A percentile compares a stretch with the other conserved stretches of the same genome.
phyloP scores from a whole-genome alignment of 2,888 invertebrate genomes.

The Drosophila fulvimacula region DNA sequence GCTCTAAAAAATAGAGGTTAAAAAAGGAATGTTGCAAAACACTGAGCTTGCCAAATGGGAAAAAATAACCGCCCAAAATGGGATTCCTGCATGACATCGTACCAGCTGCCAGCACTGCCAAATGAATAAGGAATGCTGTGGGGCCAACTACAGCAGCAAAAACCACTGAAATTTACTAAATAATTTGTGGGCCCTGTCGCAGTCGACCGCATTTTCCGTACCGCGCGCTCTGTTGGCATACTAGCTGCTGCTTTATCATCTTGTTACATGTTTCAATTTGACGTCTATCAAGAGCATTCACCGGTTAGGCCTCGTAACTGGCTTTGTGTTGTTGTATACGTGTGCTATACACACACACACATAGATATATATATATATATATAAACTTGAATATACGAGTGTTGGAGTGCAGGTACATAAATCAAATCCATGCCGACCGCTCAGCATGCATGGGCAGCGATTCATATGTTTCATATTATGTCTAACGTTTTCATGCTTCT shows the following conservation, averaged over 20 bases:
- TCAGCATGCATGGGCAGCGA: slow-evolving; percentile 34
- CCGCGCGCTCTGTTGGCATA: background rate
- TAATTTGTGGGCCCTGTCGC: slow-evolving; percentile 66
- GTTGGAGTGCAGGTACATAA: slow-evolving; percentile 55
- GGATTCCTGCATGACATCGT: slow-evolving; percentile 67
- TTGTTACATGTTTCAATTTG: slow-evolving; percentile 76
- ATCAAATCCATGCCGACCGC: slow-evolving; percentile 66
- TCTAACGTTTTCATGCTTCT: slow-evolving; percentile 54
- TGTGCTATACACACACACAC: background rate
- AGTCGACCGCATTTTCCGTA: slow-evolving; percentile 7
- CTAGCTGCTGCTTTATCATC: slow-evolving; percentile 65
- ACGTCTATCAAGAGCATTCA: slow-evolving; percentile 75
- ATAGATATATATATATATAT: background rate
- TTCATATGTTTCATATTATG: slow-evolving; percentile 68
- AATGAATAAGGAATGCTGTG: slow-evolving; percentile 74
- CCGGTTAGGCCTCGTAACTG: slow-evolving; percentile 40
- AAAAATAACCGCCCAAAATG: slow-evolving; percentile 34
- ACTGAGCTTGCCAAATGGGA: slow-evolving; percentile 29
- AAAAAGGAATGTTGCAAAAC: slow-evolving; percentile 40
- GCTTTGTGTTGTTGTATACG: background rate
- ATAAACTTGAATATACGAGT: slow-evolving; percentile 1
- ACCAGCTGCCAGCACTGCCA: slow-evolving; percentile 51
- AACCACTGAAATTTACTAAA: slow-evolving; percentile 67
- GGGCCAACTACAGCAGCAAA: slow-evolving; percentile 19
- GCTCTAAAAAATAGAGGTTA: slow-evolving; percentile 11